phyloP scores from a whole-genome alignment of 2,888 invertebrate species.

The Exephanes ischioxanthus region DNA sequence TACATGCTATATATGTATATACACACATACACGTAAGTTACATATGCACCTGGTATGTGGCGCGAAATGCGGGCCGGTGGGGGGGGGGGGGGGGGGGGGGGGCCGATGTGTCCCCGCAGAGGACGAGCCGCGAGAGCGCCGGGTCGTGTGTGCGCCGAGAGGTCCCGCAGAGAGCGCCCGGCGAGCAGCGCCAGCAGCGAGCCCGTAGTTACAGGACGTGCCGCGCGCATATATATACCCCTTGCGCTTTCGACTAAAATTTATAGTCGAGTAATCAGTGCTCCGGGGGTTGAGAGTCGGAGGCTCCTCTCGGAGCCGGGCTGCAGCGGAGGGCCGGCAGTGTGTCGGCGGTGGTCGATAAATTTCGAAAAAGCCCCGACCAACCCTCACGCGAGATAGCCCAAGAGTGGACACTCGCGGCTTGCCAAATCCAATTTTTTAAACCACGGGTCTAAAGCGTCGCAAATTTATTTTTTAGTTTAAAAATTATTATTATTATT shows the following conservation, averaged over 20 bases:
- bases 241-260: slow-evolving; percentile 56
- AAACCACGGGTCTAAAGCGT: slow-evolving; percentile 14
- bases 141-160: background rate
- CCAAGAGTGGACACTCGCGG: slow-evolving; percentile 54
- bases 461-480: background rate
- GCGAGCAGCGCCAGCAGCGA: slow-evolving; percentile 1
- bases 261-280: slow-evolving; percentile 66
- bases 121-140: background rate
- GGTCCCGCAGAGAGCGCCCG: slow-evolving; percentile 25
- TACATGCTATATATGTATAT: slow-evolving; percentile 9
- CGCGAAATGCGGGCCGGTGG: slow-evolving; percentile 9
- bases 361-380: slow-evolving; percentile 59
- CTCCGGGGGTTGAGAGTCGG: slow-evolving; percentile 36
- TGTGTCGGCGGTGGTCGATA: slow-evolving; percentile 61
- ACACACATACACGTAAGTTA: background rate
- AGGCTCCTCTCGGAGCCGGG: background rate
- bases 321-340: background rate
- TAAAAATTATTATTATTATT: no score
- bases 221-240: slow-evolving; percentile 5
- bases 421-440: slow-evolving; percentile 36
- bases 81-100: slow-evolving; percentile 1
- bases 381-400: slow-evolving; percentile 54
- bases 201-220: background rate
- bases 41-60: slow-evolving; percentile 20
- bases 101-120: slow-evolving; percentile 2